These are phyloP conservation scores for Lasioglossum morio DNA, from an alignment of 2,888 invertebrate species.

Conservation along the genomic window DNA sequence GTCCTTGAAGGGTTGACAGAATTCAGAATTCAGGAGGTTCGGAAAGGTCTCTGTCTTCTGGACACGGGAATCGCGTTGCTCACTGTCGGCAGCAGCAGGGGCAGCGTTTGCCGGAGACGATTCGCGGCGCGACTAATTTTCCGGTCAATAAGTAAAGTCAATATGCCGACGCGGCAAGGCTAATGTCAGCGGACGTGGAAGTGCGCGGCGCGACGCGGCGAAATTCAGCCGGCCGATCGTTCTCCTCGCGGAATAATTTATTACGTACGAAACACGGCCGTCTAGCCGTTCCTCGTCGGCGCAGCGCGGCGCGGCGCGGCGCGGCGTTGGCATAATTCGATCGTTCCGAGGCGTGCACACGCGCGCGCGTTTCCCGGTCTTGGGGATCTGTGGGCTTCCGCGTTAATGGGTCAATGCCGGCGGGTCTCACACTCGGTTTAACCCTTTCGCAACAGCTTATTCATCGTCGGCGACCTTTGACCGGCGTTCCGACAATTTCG, in stretches of 20 bases:
- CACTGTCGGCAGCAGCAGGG: not conserved
- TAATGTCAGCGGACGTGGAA: not conserved
- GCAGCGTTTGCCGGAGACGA: not conserved
- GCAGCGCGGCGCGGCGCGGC: too few species aligned
- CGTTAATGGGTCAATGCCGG: conserved; percentile 60
- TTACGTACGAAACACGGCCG: not conserved
- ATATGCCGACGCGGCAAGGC: not conserved
- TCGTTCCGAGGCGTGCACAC: not conserved
- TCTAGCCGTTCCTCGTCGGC: not conserved
- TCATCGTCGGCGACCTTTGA: conserved; percentile 55
- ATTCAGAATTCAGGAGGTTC: too few species aligned
- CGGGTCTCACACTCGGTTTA: conserved; percentile 40
- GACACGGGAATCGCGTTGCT: not conserved
- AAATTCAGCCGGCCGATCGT: not conserved
- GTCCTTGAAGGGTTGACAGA: too few species aligned
- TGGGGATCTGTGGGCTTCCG: conserved; percentile 39
- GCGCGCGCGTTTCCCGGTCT: conserved; percentile 26
- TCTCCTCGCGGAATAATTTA: not conserved
- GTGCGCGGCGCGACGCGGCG: not conserved
- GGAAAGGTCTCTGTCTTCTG: too few species aligned
- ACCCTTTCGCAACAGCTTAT: conserved; percentile 49
- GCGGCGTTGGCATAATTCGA: conserved; percentile 12
- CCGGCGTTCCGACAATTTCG: not conserved
- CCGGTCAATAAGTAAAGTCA: not conserved
- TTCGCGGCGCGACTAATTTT: not conserved